Evolutionary conservation across 2,888 invertebrate genomes (phyloP), one percentile per base, ranked within the genome.

Genomic region (Drosophila sordidapex): DNA sequence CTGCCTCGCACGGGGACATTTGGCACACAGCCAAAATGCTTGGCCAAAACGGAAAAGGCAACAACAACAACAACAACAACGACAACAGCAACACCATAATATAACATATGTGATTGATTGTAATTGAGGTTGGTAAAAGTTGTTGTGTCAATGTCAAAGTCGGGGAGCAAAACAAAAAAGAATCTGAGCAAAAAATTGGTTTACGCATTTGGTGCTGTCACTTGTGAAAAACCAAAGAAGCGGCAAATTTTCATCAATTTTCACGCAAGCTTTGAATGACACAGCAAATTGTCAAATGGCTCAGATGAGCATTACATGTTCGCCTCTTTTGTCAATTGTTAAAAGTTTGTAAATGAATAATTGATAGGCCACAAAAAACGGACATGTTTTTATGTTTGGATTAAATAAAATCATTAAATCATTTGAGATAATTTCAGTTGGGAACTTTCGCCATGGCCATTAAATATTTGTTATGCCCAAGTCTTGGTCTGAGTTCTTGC

Each of bases 101-200:
- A 71, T 77, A 77, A 80, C 87, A 90, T 80, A 74, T 85, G 90
- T 90, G 90, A 89, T 89, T 89, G 90, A 89, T 89, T 87, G 88
- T 88, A 89, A 90, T 90, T 89, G 90, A 83, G 90, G 83, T 83
- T 82, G 79, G 90, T 85, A 89, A 89, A 89, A 90, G 89, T 87
- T 90, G 87, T 75, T 81, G 74, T 89, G 85, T 88, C 86, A 83
- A 83, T 83, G 89, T 85, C 85, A 89, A 82, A 84, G 76, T 66
- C 61, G 57, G 54, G 57, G 51, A 66, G 56, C 57, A 56, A 35
- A 66, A 46, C 33, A 11, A 48, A 38, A 36, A 49, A 63, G 31
- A 53, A 59, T 65, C 64, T 65, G 36, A 54, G 71, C 63, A 64
- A 62, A 75, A 69, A 84, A 86, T 81, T 64, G 83, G 48, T 74